These are phyloP conservation scores for Perca schrenkii DNA, from an alignment of 2,113 vertebrate species.

Conservation along the genomic window DNA sequence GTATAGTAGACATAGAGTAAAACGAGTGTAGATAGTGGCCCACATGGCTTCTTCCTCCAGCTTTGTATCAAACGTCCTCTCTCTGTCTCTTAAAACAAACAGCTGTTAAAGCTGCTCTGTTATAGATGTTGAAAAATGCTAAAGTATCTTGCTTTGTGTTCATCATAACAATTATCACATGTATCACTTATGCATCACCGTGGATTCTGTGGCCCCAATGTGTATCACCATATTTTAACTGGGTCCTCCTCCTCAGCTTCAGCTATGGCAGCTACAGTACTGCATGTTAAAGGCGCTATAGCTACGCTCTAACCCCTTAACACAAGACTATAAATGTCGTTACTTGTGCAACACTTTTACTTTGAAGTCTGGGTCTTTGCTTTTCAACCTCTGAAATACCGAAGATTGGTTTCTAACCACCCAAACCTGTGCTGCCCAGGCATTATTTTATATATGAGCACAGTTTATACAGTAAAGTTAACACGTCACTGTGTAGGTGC, in stretches of 20 bases:
- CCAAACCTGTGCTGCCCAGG: too few relatives aligned
- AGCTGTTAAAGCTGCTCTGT: conserved; percentile 22
- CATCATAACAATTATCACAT: not conserved
- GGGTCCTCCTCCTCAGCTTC: not conserved
- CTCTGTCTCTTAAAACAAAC: conserved; percentile 30
- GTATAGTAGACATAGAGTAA: conserved; percentile 16
- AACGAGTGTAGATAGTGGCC: not conserved
- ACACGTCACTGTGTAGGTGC: not conserved
- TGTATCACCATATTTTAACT: not conserved
- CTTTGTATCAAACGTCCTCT: not conserved
- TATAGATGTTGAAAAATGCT: not conserved
- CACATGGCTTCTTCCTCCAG: not conserved
- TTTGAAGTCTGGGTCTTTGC: not conserved
- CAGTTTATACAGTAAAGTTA: not conserved
- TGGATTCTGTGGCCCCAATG: not conserved
- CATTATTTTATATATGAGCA: too few relatives aligned
- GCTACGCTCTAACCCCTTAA: not conserved
- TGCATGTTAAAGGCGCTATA: too few relatives aligned
- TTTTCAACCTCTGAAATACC: not conserved
- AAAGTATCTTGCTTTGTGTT: not conserved
- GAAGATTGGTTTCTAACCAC: not conserved
- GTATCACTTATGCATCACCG: not conserved
- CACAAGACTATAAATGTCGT: not conserved
- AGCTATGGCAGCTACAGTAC: not conserved
- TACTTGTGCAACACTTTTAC: not conserved